Percentiles rank a stretch among this genome's conserved stretches.
These are phyloP conservation scores for Cotesia glomerata DNA, from an alignment of 1,140 invertebrate species.

Conservation along the genomic window DNA sequence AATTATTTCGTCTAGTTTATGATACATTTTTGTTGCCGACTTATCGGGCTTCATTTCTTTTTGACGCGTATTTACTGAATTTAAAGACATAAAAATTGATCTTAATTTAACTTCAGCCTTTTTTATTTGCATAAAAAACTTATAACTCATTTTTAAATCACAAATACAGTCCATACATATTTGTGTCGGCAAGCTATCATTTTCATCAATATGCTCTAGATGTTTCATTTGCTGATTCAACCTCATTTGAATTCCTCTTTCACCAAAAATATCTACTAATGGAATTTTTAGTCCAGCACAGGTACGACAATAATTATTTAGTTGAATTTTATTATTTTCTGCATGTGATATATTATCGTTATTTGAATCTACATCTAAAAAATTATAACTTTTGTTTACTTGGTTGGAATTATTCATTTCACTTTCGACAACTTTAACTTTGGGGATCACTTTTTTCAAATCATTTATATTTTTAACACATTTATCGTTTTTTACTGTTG, in stretches of 20 bases:
- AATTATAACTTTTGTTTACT: conserved; percentile 41
- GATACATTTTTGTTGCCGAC: not conserved
- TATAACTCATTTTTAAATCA: conserved; percentile 60
- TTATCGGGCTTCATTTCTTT: conserved; percentile 13
- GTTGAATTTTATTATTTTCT: conserved; percentile 39
- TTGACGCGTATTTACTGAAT: conserved; percentile 14
- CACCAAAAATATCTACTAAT: conserved; percentile 58
- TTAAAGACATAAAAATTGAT: conserved; percentile 46
- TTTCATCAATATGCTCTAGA: conserved; percentile 50
- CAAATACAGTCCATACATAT: conserved; percentile 63
- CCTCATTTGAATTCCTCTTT: conserved; percentile 57
- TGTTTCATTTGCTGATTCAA: conserved; percentile 57
- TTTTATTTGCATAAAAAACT: conserved; percentile 62
- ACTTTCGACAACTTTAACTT: conserved; percentile 47
- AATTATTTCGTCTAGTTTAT: not conserved
- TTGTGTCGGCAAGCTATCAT: conserved; percentile 54
- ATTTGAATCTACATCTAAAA: conserved; percentile 26
- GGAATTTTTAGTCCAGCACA: conserved; percentile 58
- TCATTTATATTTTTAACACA: conserved; percentile 57
- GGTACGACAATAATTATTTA: conserved; percentile 58
- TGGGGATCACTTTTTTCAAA: conserved; percentile 55
- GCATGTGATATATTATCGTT: conserved; percentile 18
- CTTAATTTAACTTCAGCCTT: conserved; percentile 58
- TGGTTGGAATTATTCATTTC: conserved; percentile 46
- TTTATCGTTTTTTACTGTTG: conserved; percentile 37